Evolutionary conservation across 2,888 invertebrate genomes (phyloP), one percentile per base, ranked within the genome.

Genomic region (Cancer borealis): DNA sequence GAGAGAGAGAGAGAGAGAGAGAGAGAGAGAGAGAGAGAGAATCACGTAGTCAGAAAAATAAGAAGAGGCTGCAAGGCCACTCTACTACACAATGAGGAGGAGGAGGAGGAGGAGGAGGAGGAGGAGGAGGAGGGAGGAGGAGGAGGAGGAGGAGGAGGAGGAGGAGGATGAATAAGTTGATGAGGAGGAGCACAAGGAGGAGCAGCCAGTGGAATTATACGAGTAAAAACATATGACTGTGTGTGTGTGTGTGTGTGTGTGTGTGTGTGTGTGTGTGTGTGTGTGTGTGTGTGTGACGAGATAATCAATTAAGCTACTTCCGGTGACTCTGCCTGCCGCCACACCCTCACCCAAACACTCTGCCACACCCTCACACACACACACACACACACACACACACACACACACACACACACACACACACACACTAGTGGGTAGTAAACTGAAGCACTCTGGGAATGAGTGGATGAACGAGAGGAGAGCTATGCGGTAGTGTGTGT

Each of bases 1-100:
- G 79, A 79, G 79, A 79, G 79, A 54, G 47, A 49, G 45, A 54
- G 60, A 90, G 90, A 46, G 90, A 90, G 60, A 90, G 60, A 90
- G 54, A 90, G 90, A 54, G 90, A 54, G 49, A 90, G 90, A 54
- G 46, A 54, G 73, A 73, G 26, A 73, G 26, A 26, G n/a, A 26
- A 79, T 66, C 66, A 66, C 66, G 66, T 66, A 66, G 66, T n/a
- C 21, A 21, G 21, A 66, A 66, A 66, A 66, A 66, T 66, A 66
- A 66, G 66, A 66, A 66, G 66, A 66, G n/a, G n/a, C 66, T 66
- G 66, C 66, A 66, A 66, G 66, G 66, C 66, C 66, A 66, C 66
- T 66, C 66, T n/a, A n/a, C 66, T n/a, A 66, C 66, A 66, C n/a
- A n/a, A n/a, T 21, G 66, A 66, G n/a, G 21, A 89, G 46, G 30